Conservation (phyloP, 2,113 vertebrate genomes). For the Ciconia maguari region DNA sequence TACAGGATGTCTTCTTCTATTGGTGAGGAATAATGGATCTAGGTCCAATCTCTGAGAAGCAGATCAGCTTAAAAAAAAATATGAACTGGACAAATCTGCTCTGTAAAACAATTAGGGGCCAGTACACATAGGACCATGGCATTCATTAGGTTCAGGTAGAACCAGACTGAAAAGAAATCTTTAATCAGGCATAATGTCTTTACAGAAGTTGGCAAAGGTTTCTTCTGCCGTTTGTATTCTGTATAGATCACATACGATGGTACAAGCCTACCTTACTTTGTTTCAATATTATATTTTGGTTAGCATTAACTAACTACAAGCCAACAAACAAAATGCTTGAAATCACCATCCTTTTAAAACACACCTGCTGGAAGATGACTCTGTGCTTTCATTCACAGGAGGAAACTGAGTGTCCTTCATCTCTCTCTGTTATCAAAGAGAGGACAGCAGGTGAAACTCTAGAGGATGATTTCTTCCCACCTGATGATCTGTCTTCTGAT, state of each 20-base stretch:
- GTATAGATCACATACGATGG: rapidly evolving
- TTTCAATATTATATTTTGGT: not conserved
- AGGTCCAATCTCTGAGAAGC: not conserved
- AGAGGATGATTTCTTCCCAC: conserved; percentile 80
- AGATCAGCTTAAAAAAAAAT: not conserved
- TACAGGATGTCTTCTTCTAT: not conserved
- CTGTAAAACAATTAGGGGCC: not conserved
- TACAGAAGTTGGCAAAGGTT: not conserved
- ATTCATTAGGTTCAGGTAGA: not conserved
- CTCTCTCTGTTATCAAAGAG: conserved; percentile 82
- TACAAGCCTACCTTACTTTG: not conserved
- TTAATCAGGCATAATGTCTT: not conserved
- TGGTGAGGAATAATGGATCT: not conserved
- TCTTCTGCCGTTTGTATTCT: not conserved
- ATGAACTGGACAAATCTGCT: not conserved
- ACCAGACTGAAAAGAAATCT: not conserved
- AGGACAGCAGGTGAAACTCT: conserved; percentile 70
- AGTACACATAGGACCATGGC: not conserved
- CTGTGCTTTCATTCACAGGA: conserved; percentile 79
- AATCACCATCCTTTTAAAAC: not conserved
- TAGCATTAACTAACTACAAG: not conserved
- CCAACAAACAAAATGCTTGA: not conserved
- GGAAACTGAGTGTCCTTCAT: conserved; percentile 85
- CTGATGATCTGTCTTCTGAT: conserved; percentile 93
- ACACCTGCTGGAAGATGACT: not conserved